Conservation (phyloP, 2,113 vertebrate species). For the Otus sunia region DNA sequence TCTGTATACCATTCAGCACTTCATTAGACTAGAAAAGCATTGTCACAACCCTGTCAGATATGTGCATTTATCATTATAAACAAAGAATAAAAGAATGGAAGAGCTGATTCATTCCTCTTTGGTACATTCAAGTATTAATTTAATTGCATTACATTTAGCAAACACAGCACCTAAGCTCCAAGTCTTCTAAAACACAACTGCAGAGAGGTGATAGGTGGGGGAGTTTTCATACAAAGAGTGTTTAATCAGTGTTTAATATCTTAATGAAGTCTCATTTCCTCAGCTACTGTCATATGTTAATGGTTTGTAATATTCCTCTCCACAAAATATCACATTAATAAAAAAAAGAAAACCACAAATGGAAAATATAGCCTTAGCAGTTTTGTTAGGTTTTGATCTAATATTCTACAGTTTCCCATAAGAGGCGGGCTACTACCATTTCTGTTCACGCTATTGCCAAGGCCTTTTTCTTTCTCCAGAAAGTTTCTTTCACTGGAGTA, state of each 20-base stretch:
- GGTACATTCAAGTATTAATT: background rate
- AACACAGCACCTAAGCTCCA: background rate
- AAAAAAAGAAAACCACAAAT: background rate
- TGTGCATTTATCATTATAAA: background rate
- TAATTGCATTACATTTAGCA: background rate
- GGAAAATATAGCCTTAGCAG: background rate
- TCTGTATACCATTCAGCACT: background rate
- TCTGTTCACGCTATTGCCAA: background rate
- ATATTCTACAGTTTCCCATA: background rate
- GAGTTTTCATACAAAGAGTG: background rate
- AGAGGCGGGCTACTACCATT: background rate
- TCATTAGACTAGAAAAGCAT: background rate
- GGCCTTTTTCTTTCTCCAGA: background rate
- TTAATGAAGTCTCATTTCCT: background rate
- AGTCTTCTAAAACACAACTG: background rate
- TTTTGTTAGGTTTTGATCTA: background rate
- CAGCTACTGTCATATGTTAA: background rate
- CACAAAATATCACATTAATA: background rate
- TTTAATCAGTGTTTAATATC: background rate
- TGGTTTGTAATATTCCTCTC: background rate
- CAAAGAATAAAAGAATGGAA: background rate
- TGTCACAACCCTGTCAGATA: background rate
- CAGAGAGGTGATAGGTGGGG: background rate
- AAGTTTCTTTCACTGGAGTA: background rate
- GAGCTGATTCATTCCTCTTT: background rate